Base-by-base conservation (phyloP, 1,140 invertebrate species). In the Thalassaphorura encarpata region DNA sequence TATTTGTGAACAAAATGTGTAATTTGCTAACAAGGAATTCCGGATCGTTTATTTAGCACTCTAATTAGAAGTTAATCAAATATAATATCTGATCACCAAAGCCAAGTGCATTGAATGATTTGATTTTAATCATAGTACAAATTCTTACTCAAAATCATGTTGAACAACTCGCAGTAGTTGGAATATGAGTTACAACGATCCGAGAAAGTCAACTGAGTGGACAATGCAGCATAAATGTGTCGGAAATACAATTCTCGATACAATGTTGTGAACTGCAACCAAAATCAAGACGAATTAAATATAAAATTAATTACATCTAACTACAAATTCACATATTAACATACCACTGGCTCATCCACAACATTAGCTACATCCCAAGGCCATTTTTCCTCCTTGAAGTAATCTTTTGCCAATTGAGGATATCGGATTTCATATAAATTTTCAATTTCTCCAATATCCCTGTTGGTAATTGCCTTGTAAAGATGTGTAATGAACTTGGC, bases 201-300 rank as follows among this genome's bases (percentile, higher is more conserved):
- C 33, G 93, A 85, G 45, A 97, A 75, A 23, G 84, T 86, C 1
- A 93, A 90, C 0, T 87, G 87, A 11, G 83, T 84, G 56, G 85
- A 81, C 43, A 89, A 82, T 51, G 83, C 76, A 2, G 94, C 93
- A 71, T 99, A 97, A 54, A 99, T 90, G 71, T 99, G 95, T 46
- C 96, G 84, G 71, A 87, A 99, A 69, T 97, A 98, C 11, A 99
- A 75, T 72, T 99, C 96, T 71, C 94, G 97, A 75, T 99, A 99
- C 5, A 99, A 73, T 46, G 93, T 94, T 58, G 97, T 77, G 67
- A 98, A 98, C 1, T 62, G 19, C 18, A 58, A 67, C 46, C 40
- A 23, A 41, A 19, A 33, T n/a, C n/a, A n/a, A n/a, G 26, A 54
- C 19, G n/a, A n/a, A n/a, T n/a, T n/a, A n/a, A n/a, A n/a, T n/a